These are phyloP conservation scores for Ambastaia sidthimunki DNA, from an alignment of 2,797 vertebrate genomes.

Conservation along the genomic window DNA sequence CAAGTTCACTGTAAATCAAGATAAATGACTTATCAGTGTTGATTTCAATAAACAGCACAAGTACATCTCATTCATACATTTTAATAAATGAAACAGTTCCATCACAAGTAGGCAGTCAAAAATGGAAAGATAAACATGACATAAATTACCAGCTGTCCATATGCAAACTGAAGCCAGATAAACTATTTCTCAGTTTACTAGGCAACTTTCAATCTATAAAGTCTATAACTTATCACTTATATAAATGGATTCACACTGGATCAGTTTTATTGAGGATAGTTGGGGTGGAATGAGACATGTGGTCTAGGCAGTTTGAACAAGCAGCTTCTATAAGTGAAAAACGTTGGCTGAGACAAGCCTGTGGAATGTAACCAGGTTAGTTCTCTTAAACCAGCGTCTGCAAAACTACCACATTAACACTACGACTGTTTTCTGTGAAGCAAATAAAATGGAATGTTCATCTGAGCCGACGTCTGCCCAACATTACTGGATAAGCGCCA, in stretches of 20 bases:
- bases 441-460: slow-evolving; percentile 50
- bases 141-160: slow-evolving; percentile 46
- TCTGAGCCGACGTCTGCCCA: slow-evolving; percentile 9
- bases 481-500: slow-evolving; percentile 5
- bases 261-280: slow-evolving; percentile 18
- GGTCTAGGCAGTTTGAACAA: slow-evolving; percentile 29
- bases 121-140: slow-evolving; percentile 49
- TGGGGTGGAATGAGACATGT: slow-evolving; percentile 49
- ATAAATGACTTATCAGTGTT: not conserved
- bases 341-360: not conserved
- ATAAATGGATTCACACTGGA: not conserved
- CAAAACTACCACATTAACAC: slow-evolving; percentile 7
- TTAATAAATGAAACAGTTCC: slow-evolving; percentile 70
- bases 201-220: slow-evolving; percentile 29
- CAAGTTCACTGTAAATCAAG: not conserved
- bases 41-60: slow-evolving; percentile 2
- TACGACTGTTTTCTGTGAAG: not conserved
- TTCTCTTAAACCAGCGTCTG: slow-evolving; percentile 17
- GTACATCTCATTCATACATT: slow-evolving; percentile 58
- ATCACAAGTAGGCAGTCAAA: slow-evolving; percentile 53
- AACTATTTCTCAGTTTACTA: slow-evolving; percentile 19
- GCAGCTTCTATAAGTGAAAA: slow-evolving; percentile 15
- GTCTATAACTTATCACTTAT: slow-evolving; percentile 38
- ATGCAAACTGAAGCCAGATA: not conserved
- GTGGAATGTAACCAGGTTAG: slow-evolving; percentile 21